phyloP scores from a whole-genome alignment of 2,888 invertebrate genomes.

The Fragum sueziense region DNA sequence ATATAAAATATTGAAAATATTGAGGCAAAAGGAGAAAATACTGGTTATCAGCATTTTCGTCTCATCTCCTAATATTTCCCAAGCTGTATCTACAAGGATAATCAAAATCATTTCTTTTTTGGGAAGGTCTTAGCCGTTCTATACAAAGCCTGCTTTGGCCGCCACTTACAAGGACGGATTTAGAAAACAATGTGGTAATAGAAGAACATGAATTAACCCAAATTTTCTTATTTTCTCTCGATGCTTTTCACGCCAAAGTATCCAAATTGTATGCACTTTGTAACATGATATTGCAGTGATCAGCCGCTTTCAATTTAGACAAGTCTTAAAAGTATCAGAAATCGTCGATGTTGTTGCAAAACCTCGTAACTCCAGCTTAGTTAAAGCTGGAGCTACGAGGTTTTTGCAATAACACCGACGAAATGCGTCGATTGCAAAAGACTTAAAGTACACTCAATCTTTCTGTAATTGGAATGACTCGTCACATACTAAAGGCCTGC shows the following conservation, averaged over 20 bases:
- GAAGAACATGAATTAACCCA: neutral
- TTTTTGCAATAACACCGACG: too few species aligned
- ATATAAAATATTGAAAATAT: neutral
- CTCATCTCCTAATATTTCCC: neutral
- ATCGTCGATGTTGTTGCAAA: too few species aligned
- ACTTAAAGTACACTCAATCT: too few species aligned
- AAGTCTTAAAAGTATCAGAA: too few species aligned
- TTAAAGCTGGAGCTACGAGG: too few species aligned
- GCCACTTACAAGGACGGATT: neutral
- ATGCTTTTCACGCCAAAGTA: neutral
- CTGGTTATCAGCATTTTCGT: conserved; percentile 2
- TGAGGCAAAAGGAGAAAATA: conserved; percentile 6
- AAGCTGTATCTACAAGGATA: neutral
- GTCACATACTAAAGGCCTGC: too few species aligned
- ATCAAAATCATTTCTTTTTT: neutral
- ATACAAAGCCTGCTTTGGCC: neutral
- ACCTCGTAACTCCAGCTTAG: too few species aligned
- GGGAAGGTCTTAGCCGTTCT: neutral
- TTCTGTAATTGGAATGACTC: too few species aligned
- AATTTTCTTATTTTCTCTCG: neutral
- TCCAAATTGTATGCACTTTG: too few species aligned
- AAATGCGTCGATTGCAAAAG: too few species aligned
- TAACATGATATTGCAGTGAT: too few species aligned
- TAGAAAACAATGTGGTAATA: neutral
- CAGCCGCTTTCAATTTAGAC: too few species aligned